Base-by-base conservation (phyloP, 1,140 invertebrate species). In the Holcopasites calliopsidis region DNA sequence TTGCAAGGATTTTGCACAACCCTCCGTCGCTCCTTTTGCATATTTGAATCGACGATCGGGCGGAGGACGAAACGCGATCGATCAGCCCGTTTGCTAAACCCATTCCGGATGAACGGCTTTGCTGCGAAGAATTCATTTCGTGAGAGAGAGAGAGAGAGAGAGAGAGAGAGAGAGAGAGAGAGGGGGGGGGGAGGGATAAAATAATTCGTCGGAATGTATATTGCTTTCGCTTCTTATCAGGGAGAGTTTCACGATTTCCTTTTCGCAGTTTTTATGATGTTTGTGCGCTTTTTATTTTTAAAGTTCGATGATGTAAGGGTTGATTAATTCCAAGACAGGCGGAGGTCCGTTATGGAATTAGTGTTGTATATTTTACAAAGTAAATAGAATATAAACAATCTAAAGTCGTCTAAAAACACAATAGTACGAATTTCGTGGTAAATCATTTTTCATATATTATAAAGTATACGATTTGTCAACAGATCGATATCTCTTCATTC, bases 381-480 rank as follows among this genome's bases (percentile, higher is more conserved):
- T 91, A 91, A 91, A 90, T 89, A 86, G 84, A 90, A 91, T 90
- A 91, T 89, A 91, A 90, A 91, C 87, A 90, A 91, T 90, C 88
- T 86, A 89, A 89, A 86, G 86, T 90, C 79, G 85, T 89, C 89
- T 85, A 87, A 89, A 62, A 91, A 91, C 88, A 83, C 83, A 91
- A 90, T 85, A 86, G 87, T 88, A 89, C 82, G 85, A 88, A 82
- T 88, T 87, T 87, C 82, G 79, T 86, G 77, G 83, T 80, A 87
- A 88, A 88, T 84, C 77, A 86, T 88, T 84, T 23, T 62, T 84
- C 87, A 83, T 89, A 86, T 88, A 86, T 89, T 82, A 83, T 89
- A 89, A 89, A 88, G 87, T 88, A 88, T 90, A 89, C 85, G 86
- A 89, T 90, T 89, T 88, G 88, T 90, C 87, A 90, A 90, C 89